Evolutionary conservation across 2,797 vertebrate genomes (phyloP).

Genomic region (Cossypha caffra): DNA sequence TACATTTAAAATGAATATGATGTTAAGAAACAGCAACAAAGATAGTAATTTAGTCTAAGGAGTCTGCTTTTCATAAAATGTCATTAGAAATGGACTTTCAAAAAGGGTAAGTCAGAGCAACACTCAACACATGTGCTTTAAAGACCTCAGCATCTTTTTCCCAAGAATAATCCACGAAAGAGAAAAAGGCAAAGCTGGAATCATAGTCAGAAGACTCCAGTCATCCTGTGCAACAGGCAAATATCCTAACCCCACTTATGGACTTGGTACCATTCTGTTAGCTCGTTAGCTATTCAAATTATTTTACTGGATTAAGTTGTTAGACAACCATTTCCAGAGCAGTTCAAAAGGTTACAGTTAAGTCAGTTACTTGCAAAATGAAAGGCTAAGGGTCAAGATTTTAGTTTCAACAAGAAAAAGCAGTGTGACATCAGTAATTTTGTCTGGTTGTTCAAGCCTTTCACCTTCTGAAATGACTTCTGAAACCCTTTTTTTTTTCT

Average conservation of each 20-base stretch:
- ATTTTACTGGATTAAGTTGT: conserved; percentile 8
- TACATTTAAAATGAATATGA: conserved; percentile 24
- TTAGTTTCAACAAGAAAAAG: not conserved
- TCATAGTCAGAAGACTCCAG: not conserved
- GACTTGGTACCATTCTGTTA: not conserved
- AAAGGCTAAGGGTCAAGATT: not conserved
- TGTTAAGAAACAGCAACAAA: not conserved
- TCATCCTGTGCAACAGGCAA: not conserved
- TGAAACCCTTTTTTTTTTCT: not conserved
- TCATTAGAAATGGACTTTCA: not conserved
- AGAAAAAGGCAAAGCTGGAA: not conserved
- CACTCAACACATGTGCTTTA: not conserved
- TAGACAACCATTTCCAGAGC: not conserved
- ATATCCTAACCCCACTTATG: not conserved
- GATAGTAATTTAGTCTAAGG: not conserved
- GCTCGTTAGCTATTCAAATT: conserved; percentile 6
- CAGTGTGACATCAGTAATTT: not conserved
- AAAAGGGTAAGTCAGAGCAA: not conserved
- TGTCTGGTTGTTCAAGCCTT: not conserved
- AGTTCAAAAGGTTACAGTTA: not conserved
- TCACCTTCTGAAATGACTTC: not conserved
- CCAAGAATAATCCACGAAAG: not conserved
- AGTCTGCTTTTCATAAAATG: not conserved
- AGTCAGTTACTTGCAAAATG: conserved; percentile 4
- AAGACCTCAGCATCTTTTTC: not conserved